Base-by-base conservation (phyloP, 1,140 invertebrate genomes). In the Mycetomoellerius zeteki region DNA sequence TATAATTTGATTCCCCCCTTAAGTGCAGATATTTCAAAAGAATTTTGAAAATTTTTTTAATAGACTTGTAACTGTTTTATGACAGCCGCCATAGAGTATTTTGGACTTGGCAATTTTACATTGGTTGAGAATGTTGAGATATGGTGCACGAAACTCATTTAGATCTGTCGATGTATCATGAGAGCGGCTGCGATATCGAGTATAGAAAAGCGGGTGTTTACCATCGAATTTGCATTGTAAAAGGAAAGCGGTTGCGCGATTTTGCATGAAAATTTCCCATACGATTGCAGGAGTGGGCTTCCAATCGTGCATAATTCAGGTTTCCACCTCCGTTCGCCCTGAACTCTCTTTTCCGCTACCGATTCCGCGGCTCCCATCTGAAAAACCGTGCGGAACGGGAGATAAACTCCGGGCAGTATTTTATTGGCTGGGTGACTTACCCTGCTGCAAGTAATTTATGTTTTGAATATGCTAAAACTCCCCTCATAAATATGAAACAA, bases 381-480 rank as follows among this genome's bases (percentile, higher is more conserved):
- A 50, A 69, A 80, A 71, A 58, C n/a, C 87, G 78, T 86, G 84
- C 76, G 85, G 64, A 67, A 65, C 86, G 71, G 54, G 81, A 93
- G 91, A 93, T 93, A 93, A 93, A 93, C 90, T 93, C 87, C 62
- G 73, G 82, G 88, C 92, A 90, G 91, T 93, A 94, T 94, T 94
- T 93, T 93, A 94, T 94, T 93, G 93, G 92, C 88, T 92, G 90
- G 91, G 90, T 93, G 93, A 94, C 92, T 94, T 93, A 93, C 85
- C 86, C 90, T 88, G 91, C 86, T 89, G 86, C 92, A 92, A 92
- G 92, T 94, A 94, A 94, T 94, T 94, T 94, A 94, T 94, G 92
- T 94, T 93, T 93, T 92, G 93, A 93, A 93, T 94, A 93, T 93
- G 93, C 92, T 94, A 94, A 94, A 94, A 93, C 92, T 93, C 90